A percentile compares a stretch with the other conserved stretches of the same genome.
phyloP scores from a whole-genome alignment of 1,140 invertebrate species.

The Drosophila rufa region DNA sequence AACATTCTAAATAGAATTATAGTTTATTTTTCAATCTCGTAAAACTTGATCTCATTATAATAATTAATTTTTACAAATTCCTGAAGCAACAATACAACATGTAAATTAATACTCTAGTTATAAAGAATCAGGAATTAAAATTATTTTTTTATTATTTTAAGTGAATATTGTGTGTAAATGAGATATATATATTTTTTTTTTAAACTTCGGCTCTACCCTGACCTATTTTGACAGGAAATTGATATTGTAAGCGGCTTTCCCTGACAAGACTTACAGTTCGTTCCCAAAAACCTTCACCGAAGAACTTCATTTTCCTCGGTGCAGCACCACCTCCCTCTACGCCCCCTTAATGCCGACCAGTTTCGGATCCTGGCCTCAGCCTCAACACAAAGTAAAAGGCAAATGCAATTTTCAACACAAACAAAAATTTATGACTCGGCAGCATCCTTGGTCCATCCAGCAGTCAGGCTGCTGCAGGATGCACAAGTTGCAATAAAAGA shows the following conservation, averaged over 20 bases:
- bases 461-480: conserved; percentile 28
- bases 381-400: conserved; percentile 71
- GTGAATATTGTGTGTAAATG: too few relatives aligned
- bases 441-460: conserved; percentile 47
- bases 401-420: conserved; percentile 83
- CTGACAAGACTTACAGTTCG: neutral
- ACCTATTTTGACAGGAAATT: neutral
- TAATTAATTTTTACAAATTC: too few relatives aligned
- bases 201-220: neutral
- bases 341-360: conserved; percentile 1
- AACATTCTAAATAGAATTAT: too few relatives aligned
- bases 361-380: conserved; percentile 40
- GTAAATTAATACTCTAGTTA: too few relatives aligned
- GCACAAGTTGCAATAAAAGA: conserved; percentile 59
- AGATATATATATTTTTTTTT: too few relatives aligned
- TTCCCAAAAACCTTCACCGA: neutral
- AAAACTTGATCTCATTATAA: too few relatives aligned
- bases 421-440: conserved; percentile 75
- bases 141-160: too few relatives aligned
- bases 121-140: too few relatives aligned
- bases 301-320: conserved; percentile 11
- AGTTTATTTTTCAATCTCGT: too few relatives aligned
- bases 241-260: neutral
- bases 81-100: too few relatives aligned
- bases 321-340: neutral